Evolutionary conservation across 2,113 vertebrate genomes (phyloP), one percentile per base, ranked within the genome.

Genomic region (Chloebia gouldiae): DNA sequence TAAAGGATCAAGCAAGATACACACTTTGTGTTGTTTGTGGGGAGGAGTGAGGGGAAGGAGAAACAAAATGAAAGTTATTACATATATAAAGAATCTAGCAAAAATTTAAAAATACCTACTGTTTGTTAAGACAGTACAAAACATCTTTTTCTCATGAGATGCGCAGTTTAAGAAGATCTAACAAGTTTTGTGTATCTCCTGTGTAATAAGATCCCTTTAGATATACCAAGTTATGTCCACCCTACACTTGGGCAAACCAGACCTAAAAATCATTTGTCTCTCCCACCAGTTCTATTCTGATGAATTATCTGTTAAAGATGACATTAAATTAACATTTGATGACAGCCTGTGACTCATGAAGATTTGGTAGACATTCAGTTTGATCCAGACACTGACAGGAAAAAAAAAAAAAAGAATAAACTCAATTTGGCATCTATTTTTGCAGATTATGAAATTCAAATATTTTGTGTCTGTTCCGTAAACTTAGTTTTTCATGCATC

Each of bases 1-100:
- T 47, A 68, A 86, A 61, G 16, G 11, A 59, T 61, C 22, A 53
- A 42, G 22, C 0, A 0, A 68, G 51, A 3, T 7, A 42, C 10
- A 8, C 4, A 21, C 4, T 51, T 61, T 57, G 7, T 47, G 21
- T 28, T 47, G 33, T 44, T 81, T 49, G 11, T 49, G 24, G 5
- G 23, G 14, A 92, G 8, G 35, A 61, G 8, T 13, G 7, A 20
- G 59, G 17, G 22, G 15, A 75, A 76, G 5, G 18, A 50, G 6
- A 79, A 81, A 53, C 9, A 15, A 78, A 27, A 40, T 27, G 1
- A 21, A 85, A 63, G 8, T 56, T 60, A 72, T 54, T 64, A 24
- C 8, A 80, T 10, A 63, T 49, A 27, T 21, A 60, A 80, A 86
- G 2, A 40, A 65, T 51, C 22, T 21, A 44, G 4, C 5, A 56